Conservation (phyloP, 2,888 invertebrate species). For the Sesamia inferens region DNA sequence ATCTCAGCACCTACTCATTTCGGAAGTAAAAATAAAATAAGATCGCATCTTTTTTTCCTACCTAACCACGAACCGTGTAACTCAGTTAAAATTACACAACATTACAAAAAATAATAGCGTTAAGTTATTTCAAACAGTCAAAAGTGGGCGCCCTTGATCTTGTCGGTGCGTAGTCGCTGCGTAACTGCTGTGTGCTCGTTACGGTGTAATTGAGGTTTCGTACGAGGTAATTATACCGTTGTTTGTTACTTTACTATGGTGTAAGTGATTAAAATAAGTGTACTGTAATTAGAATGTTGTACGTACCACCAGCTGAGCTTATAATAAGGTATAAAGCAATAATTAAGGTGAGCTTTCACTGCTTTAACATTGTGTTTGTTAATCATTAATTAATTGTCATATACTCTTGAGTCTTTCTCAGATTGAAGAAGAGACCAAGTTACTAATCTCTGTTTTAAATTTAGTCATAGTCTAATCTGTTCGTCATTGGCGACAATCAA, state of each 20-base stretch:
- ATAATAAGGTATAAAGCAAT: not conserved
- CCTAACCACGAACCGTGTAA: constrained; percentile 42
- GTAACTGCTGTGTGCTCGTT: constrained; percentile 46
- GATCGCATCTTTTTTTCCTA: constrained; percentile 14
- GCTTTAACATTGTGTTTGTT: not conserved
- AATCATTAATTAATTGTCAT: not conserved
- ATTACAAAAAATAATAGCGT: constrained; percentile 30
- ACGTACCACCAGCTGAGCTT: not conserved
- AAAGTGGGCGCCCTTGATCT: constrained; percentile 76
- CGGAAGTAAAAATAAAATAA: constrained; percentile 43
- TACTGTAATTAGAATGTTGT: constrained; percentile 19
- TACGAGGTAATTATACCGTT: constrained; percentile 19
- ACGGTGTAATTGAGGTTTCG: constrained; percentile 31
- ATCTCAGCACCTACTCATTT: constrained; percentile 7
- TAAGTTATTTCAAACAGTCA: constrained; percentile 49
- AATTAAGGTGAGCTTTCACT: not conserved
- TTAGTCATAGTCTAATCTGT: too few relatives aligned
- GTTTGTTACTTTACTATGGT: constrained; percentile 9
- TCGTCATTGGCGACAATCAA: too few relatives aligned
- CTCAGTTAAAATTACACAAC: constrained; percentile 47
- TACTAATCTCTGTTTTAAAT: too few relatives aligned
- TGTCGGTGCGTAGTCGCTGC: constrained; percentile 53
- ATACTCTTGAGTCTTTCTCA: not conserved
- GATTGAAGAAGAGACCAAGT: too few relatives aligned
- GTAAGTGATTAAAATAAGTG: constrained; percentile 20